Conservation (phyloP, 2,888 invertebrate genomes). For the Rosalia funebris region DNA sequence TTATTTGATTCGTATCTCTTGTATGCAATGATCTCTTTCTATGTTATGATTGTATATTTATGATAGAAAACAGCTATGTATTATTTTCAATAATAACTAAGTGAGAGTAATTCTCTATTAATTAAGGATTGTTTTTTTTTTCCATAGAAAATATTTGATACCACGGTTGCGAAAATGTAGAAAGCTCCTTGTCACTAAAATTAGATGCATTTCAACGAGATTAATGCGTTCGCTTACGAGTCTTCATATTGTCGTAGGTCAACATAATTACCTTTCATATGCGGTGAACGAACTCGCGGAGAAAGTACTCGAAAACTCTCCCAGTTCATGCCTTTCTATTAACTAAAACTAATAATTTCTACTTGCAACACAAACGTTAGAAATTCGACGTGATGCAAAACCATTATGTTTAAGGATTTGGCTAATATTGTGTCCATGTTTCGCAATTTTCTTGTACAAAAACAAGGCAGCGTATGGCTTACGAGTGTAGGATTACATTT, state of each 20-base stretch:
- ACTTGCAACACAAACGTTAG: conserved; percentile 10
- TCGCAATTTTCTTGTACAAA: neutral
- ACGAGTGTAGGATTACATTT: too few species aligned
- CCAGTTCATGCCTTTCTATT: conserved; percentile 11
- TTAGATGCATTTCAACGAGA: neutral
- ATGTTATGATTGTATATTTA: too few species aligned
- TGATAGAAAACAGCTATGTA: too few species aligned
- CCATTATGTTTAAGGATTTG: neutral
- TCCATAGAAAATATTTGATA: too few species aligned
- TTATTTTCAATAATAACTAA: too few species aligned
- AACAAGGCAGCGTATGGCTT: too few species aligned
- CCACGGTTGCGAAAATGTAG: neutral
- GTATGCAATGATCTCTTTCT: too few species aligned
- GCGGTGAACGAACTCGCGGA: conserved; percentile 8
- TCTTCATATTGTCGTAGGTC: conserved; percentile 5
- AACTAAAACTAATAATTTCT: conserved; percentile 14
- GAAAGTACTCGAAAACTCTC: conserved; percentile 6
- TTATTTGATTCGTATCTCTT: too few species aligned
- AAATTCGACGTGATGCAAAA: conserved; percentile 10
- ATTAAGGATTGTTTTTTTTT: too few species aligned
- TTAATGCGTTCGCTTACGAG: neutral
- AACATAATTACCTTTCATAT: neutral
- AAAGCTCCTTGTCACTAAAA: neutral
- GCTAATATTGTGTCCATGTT: neutral
- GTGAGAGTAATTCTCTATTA: too few species aligned